Conservation (phyloP, 1,140 invertebrate species). For the Hyphantria cunea region DNA sequence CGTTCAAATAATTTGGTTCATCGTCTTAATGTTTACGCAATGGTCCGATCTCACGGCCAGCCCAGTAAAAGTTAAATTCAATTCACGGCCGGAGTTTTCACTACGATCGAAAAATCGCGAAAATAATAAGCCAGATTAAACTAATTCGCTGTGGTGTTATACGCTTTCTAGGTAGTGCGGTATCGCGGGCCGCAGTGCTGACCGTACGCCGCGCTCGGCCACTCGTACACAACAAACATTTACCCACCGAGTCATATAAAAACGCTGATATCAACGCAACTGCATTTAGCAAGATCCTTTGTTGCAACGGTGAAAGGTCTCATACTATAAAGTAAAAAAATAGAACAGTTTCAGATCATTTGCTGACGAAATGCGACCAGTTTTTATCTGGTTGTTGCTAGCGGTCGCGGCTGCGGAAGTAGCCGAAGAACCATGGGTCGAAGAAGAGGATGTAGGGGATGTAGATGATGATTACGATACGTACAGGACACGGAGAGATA, state of each 20-base stretch:
- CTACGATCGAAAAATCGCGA: conserved; percentile 49
- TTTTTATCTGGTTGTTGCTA: conserved; percentile 51
- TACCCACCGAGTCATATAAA: conserved; percentile 48
- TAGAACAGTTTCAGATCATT: conserved; percentile 39
- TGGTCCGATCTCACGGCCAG: conserved; percentile 42
- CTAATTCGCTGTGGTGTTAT: conserved; percentile 53
- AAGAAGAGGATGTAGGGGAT: conserved; percentile 69
- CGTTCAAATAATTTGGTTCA: conserved; percentile 18
- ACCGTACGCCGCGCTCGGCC: conserved; percentile 40
- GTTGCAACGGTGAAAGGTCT: conserved; percentile 67
- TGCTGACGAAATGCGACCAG: conserved; percentile 57
- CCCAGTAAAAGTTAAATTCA: conserved; percentile 46
- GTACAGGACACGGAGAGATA: conserved; percentile 44
- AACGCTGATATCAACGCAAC: conserved; percentile 27
- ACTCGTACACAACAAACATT: conserved; percentile 43
- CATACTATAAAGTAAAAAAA: conserved; percentile 69
- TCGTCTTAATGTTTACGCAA: conserved; percentile 37
- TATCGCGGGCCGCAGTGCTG: conserved; percentile 33
- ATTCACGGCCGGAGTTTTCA: conserved; percentile 63
- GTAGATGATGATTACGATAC: conserved; percentile 58
- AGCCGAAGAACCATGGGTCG: conserved; percentile 62
- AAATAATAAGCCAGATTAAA: conserved; percentile 50
- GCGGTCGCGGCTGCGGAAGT: conserved; percentile 52
- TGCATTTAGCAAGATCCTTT: conserved; percentile 44
- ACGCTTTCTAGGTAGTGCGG: conserved; percentile 57